Conservation (phyloP, 2,888 invertebrate genomes). For the Sphecodes monilicornis region DNA sequence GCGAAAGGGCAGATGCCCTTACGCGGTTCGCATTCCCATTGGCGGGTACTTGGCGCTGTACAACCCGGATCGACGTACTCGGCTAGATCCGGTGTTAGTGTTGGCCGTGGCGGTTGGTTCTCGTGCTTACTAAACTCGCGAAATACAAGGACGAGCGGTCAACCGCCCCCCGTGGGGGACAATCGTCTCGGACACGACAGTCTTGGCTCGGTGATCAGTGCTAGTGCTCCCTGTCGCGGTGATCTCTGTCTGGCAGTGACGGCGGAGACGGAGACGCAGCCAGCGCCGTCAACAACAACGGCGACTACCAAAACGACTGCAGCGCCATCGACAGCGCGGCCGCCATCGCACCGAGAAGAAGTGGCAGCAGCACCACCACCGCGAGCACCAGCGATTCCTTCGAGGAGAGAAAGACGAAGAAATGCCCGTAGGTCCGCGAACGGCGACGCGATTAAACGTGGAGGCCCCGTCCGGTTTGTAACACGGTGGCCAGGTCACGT, state of each 20-base stretch:
- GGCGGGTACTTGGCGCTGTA: slow-evolving; percentile 52
- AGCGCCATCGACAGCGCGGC: slow-evolving; percentile 70
- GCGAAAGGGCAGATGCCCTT: slow-evolving; percentile 68
- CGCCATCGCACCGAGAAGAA: slow-evolving; percentile 69
- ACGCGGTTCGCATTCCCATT: slow-evolving; percentile 57
- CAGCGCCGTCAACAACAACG: slow-evolving; percentile 66
- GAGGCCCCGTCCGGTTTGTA: slow-evolving; percentile 72
- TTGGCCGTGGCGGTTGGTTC: not conserved
- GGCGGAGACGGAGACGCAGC: slow-evolving; percentile 16
- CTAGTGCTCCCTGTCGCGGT: slow-evolving; percentile 22
- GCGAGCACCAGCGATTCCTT: slow-evolving; percentile 48
- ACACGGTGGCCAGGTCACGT: slow-evolving; percentile 57
- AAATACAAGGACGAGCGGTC: slow-evolving; percentile 42
- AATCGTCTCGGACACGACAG: slow-evolving; percentile 16
- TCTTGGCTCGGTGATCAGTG: slow-evolving; percentile 1
- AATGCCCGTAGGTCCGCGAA: slow-evolving; percentile 75
- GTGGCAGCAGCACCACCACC: slow-evolving; percentile 36
- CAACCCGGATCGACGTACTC: slow-evolving; percentile 58
- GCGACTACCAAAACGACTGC: slow-evolving; percentile 51
- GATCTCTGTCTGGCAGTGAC: slow-evolving; percentile 45
- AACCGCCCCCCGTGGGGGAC: slow-evolving; percentile 49
- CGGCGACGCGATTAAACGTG: slow-evolving; percentile 78
- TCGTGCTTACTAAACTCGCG: slow-evolving; percentile 9
- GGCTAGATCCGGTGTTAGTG: slow-evolving; percentile 45
- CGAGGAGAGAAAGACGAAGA: slow-evolving; percentile 70